Conservation (phyloP, 2,113 vertebrate genomes). For the Cephalopholis sonnerati region DNA sequence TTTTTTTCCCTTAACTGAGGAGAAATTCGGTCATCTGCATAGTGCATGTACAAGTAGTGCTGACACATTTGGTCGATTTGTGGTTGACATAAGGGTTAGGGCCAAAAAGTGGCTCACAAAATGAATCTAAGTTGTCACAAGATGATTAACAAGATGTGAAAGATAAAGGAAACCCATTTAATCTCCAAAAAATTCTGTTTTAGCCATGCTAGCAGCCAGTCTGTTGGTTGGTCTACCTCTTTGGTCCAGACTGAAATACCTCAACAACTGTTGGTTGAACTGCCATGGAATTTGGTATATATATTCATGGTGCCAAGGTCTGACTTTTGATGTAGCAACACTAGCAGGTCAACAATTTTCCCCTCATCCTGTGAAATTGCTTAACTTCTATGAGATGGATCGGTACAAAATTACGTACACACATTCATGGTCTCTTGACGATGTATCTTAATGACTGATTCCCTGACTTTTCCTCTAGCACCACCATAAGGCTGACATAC, state of each 20-base stretch:
- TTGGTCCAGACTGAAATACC: too few species aligned
- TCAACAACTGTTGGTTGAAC: neutral
- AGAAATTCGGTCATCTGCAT: neutral
- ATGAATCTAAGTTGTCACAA: neutral
- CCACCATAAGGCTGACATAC: too few species aligned
- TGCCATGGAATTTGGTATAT: neutral
- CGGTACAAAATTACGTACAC: neutral
- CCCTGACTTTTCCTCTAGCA: too few species aligned
- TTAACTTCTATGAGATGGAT: neutral
- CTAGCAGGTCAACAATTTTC: neutral
- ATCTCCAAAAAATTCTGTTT: neutral
- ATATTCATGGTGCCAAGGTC: neutral
- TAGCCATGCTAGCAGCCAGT: neutral
- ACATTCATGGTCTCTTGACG: neutral
- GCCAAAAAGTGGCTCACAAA: too few species aligned
- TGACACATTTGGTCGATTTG: neutral
- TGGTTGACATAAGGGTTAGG: neutral
- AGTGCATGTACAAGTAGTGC: neutral
- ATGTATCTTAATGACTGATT: neutral
- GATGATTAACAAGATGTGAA: neutral
- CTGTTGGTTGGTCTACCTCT: too few species aligned
- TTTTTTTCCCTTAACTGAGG: neutral
- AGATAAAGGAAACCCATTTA: neutral
- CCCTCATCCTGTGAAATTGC: neutral
- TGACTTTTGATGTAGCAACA: neutral